Percentiles rank a stretch among this genome's conserved stretches.
phyloP scores from a whole-genome alignment of 2,797 vertebrate species.

The Gila robusta region DNA sequence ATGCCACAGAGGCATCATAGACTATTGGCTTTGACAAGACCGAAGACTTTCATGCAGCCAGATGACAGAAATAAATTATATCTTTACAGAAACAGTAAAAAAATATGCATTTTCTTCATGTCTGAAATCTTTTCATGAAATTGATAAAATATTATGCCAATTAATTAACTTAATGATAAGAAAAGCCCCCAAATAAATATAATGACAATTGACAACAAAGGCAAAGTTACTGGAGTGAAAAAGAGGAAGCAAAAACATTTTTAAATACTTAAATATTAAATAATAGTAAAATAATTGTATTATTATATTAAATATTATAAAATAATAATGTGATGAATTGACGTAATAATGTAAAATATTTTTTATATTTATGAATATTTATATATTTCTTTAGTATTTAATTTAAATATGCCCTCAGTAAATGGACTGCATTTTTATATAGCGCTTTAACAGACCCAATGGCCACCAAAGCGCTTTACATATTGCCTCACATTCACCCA shows the following conservation, averaged over 20 bases:
- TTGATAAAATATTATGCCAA: neutral
- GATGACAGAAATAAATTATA: neutral
- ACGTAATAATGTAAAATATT: no score
- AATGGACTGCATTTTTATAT: no score
- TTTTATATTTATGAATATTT: no score
- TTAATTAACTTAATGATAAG: neutral
- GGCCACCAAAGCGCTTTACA: no score
- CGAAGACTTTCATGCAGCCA: neutral
- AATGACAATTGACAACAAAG: neutral
- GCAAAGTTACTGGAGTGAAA: neutral
- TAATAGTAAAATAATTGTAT: neutral
- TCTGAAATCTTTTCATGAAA: neutral
- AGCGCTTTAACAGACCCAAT: no score
- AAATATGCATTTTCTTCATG: neutral
- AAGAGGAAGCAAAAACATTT: neutral
- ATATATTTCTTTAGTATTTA: no score
- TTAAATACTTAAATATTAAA: neutral
- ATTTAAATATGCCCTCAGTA: no score
- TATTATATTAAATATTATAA: neutral
- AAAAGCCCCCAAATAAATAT: neutral
- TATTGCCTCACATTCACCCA: no score
- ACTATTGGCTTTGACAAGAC: conserved; percentile 1
- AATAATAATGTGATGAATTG: neutral
- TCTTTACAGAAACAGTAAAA: neutral
- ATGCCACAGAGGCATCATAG: conserved; percentile 10